Evolutionary conservation across 2,888 invertebrate species (phyloP), one percentile per base, ranked within the genome.

Genomic region (Epistrophella euchroma): DNA sequence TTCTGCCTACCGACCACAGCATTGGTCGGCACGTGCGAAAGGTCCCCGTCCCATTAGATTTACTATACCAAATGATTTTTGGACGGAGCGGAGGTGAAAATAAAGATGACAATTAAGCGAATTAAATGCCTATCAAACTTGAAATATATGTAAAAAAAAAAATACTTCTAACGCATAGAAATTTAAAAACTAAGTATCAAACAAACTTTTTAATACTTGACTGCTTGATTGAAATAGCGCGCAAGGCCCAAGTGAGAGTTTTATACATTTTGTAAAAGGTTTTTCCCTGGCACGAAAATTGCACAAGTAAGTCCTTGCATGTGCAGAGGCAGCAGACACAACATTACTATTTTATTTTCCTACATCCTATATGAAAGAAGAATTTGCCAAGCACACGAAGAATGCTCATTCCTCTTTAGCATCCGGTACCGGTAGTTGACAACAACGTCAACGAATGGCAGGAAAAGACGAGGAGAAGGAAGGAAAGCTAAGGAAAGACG

Each of bases 211-310:
- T 47, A 4, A 47, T 22, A 50, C 50, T 22, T 22, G 15, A 50
- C 13, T 50, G 13, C 15, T 50, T 50, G 22, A 50, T 22, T 15
- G 50, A 50, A 50, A 50, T 25, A 15, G 22, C 15, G 50, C 13
- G 13, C 25, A 50, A 25, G 0, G 50, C 22, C 6, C 50, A 50
- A 25, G 5, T 25, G 10, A 19, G 22, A 25, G 50, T 15, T 50
- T 15, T 25, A 28, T 28, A 28, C 28, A 28, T 4, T 50, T 50
- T 13, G 13, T 25, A 50, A 50, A 11, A 13, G 22, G 15, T 50
- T 50, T 50, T 15, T 25, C 22, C 47, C 50, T 50, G 50, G 50
- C 13, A 50, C 22, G 50, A 50, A 50, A 25, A 50, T 50, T 50
- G 25, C 50, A 25, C 47, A 11, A 47, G 47, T 19, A 25, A 25